These are phyloP conservation scores for Catocala nupta DNA, from an alignment of 2,888 invertebrate species.

Conservation along the genomic window DNA sequence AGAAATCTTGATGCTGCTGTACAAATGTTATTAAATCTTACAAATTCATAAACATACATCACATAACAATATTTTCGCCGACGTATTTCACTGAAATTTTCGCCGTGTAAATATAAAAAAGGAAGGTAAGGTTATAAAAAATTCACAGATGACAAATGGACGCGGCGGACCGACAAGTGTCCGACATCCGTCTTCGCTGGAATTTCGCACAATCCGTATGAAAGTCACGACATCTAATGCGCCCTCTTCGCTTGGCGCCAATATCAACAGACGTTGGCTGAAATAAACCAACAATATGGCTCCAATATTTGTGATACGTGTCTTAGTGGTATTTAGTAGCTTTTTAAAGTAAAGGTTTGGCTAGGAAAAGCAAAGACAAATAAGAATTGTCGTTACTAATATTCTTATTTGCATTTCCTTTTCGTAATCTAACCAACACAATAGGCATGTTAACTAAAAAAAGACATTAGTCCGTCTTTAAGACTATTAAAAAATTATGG, in stretches of 20 bases:
- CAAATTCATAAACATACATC: neutral
- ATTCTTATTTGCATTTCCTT: too few species aligned
- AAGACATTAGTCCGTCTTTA: too few species aligned
- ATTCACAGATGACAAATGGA: constrained; percentile 73
- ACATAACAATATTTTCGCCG: neutral
- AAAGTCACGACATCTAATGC: constrained; percentile 61
- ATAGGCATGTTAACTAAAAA: too few species aligned
- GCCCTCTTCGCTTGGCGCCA: constrained; percentile 21
- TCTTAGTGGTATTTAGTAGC: too few species aligned
- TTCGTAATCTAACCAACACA: too few species aligned
- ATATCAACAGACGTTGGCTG: constrained; percentile 2
- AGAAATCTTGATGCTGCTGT: neutral
- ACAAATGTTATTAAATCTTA: neutral
- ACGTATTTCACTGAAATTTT: constrained; percentile 17
- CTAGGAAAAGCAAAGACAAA: too few species aligned
- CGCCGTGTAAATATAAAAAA: constrained; percentile 41
- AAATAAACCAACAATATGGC: neutral
- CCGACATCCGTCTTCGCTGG: constrained; percentile 65
- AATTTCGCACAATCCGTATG: constrained; percentile 59
- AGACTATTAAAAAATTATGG: too few species aligned
- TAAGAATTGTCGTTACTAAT: too few species aligned
- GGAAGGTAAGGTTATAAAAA: constrained; percentile 65
- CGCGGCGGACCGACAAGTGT: constrained; percentile 66
- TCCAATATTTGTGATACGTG: too few species aligned
- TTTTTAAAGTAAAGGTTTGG: too few species aligned